These are phyloP conservation scores for Chelonia mydas DNA, from an alignment of 2,797 vertebrate genomes.

Conservation along the genomic window DNA sequence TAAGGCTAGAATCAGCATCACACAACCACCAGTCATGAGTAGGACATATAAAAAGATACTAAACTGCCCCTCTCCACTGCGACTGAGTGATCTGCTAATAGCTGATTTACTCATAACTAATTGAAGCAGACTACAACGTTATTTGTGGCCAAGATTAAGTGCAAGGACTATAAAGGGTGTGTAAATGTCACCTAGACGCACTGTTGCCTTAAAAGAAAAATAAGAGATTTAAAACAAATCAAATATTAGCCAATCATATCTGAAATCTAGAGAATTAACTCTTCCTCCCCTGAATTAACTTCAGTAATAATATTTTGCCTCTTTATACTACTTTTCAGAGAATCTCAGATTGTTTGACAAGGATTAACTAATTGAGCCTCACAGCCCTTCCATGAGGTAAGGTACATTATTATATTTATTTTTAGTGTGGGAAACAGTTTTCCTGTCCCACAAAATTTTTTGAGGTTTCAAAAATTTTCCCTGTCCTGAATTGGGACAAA, in stretches of 20 bases:
- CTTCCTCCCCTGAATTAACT: not conserved
- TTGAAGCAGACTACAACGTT: not conserved
- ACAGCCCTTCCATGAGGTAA: not conserved
- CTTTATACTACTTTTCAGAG: not conserved
- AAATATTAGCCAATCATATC: not conserved
- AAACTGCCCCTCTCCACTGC: not conserved
- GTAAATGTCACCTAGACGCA: not conserved
- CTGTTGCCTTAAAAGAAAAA: not conserved
- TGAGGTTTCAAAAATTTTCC: too few relatives aligned
- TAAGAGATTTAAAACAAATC: not conserved
- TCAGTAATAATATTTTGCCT: not conserved
- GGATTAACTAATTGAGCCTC: not conserved
- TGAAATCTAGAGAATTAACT: not conserved
- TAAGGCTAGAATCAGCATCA: not conserved
- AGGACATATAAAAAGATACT: not conserved
- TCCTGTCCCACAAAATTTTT: too few relatives aligned
- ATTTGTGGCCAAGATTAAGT: not conserved
- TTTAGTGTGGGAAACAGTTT: too few relatives aligned
- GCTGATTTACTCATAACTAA: not conserved
- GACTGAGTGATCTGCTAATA: not conserved
- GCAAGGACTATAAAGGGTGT: not conserved
- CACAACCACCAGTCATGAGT: not conserved
- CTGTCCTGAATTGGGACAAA: too few relatives aligned
- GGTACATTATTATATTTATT: too few relatives aligned
- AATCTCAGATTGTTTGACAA: not conserved